Percentiles rank a stretch among this genome's conserved stretches.
Evolutionary conservation across 2,797 vertebrate genomes (phyloP).

Genomic region (Fistularia commersonii): DNA sequence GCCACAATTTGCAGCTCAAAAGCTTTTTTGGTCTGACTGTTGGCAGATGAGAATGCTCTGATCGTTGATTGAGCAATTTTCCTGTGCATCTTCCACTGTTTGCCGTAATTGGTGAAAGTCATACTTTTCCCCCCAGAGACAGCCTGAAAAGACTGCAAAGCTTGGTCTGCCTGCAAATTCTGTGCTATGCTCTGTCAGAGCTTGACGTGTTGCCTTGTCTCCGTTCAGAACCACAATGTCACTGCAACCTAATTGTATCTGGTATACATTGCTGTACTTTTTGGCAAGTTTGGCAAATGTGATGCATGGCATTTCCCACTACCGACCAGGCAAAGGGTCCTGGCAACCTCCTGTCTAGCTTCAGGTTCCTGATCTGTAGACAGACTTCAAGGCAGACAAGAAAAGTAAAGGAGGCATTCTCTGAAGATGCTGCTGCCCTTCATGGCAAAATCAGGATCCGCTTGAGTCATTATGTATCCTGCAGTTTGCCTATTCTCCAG

Average conservation of each 20-base stretch:
- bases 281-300: slow-evolving; percentile 74
- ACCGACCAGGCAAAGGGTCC: slow-evolving; percentile 85
- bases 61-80: slow-evolving; percentile 79
- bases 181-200: slow-evolving; percentile 70
- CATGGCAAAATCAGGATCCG: slow-evolving; percentile 58
- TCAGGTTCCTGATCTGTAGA: slow-evolving; percentile 65
- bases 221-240: slow-evolving; percentile 82
- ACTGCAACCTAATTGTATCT: slow-evolving; percentile 79
- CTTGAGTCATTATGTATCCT: slow-evolving; percentile 41
- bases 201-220: slow-evolving; percentile 73
- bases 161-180: slow-evolving; percentile 78
- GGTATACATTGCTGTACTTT: slow-evolving; percentile 82
- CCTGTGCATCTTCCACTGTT: slow-evolving; percentile 77
- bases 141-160: slow-evolving; percentile 71
- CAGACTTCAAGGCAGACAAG: slow-evolving; percentile 76
- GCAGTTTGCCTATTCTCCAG: slow-evolving; percentile 4
- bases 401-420: slow-evolving; percentile 74
- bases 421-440: slow-evolving; percentile 63
- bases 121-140: slow-evolving; percentile 77
- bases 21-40: slow-evolving; percentile 66
- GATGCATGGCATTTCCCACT: slow-evolving; percentile 82
- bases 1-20: slow-evolving; percentile 79
- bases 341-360: slow-evolving; percentile 68
- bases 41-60: slow-evolving; percentile 73
- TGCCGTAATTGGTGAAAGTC: slow-evolving; percentile 74